Evolutionary conservation across 2,888 invertebrate genomes (phyloP).

Genomic region (Andrena dorsata): DNA sequence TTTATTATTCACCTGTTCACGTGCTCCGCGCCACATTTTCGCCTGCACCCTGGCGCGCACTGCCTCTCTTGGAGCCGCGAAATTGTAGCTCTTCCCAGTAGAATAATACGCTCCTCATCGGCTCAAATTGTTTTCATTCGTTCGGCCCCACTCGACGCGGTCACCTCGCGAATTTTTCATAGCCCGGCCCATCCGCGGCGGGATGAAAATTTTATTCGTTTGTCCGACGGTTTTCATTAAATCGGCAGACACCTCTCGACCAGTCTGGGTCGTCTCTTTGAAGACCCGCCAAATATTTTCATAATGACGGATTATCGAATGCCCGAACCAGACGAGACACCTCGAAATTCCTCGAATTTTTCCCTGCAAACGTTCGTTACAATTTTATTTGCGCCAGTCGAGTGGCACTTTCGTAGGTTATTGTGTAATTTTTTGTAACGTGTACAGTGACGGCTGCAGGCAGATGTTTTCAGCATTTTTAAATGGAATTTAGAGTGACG

Average conservation of each 20-base stretch:
- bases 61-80: constrained; percentile 2
- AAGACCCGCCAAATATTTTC: constrained; percentile 69
- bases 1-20: constrained; percentile 39
- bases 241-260: constrained; percentile 70
- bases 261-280: constrained; percentile 62
- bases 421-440: too few relatives aligned
- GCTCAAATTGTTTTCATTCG: constrained; percentile 53
- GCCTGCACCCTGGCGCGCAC: not conserved
- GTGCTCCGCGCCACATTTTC: constrained; percentile 17
- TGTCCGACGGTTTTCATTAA: constrained; percentile 73
- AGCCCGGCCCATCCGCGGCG: constrained; percentile 32
- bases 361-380: too few relatives aligned
- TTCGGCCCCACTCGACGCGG: constrained; percentile 30
- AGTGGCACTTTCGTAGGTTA: too few relatives aligned
- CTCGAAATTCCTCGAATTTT: not conserved
- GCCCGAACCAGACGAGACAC: not conserved
- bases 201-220: constrained; percentile 72
- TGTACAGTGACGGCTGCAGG: too few relatives aligned
- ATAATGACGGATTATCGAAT: constrained; percentile 71
- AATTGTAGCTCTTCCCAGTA: constrained; percentile 49
- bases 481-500: too few relatives aligned
- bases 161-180: constrained; percentile 61
- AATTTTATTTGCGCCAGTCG: too few relatives aligned
- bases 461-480: too few relatives aligned
- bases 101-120: constrained; percentile 61